Evolutionary conservation across 1,140 invertebrate species (phyloP).

Genomic region (Acromyrmex charruanus): DNA sequence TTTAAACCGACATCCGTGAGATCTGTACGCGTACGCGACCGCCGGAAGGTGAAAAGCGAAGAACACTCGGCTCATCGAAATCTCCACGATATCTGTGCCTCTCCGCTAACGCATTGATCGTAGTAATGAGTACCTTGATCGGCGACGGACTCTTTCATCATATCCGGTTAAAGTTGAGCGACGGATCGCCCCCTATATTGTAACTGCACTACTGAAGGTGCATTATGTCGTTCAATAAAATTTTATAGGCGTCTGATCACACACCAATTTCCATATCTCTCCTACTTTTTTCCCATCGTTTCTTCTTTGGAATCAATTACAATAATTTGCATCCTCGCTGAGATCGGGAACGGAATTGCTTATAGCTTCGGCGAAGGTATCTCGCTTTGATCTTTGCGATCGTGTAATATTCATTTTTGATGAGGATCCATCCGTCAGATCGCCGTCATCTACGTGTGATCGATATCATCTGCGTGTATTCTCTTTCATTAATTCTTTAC

Average conservation of each 20-base stretch:
- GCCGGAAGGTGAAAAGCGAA: slow-evolving; percentile 33
- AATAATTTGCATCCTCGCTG: slow-evolving; percentile 65
- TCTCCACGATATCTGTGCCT: slow-evolving; percentile 17
- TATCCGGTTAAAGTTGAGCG: slow-evolving; percentile 41
- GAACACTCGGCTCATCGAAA: slow-evolving; percentile 26
- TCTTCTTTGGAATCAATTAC: slow-evolving; percentile 40
- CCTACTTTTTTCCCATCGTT: slow-evolving; percentile 22
- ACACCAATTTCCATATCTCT: slow-evolving; percentile 47
- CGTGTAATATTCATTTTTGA: slow-evolving; percentile 16
- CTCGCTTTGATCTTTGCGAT: slow-evolving; percentile 43
- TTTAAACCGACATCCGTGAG: slow-evolving; percentile 11
- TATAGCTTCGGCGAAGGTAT: slow-evolving; percentile 61
- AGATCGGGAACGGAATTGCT: slow-evolving; percentile 56
- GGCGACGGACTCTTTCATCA: slow-evolving; percentile 50
- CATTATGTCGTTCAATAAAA: slow-evolving; percentile 68
- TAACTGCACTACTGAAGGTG: slow-evolving; percentile 27
- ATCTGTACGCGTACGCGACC: neutral
- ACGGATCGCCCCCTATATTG: slow-evolving; percentile 12
- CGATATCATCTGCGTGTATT: neutral
- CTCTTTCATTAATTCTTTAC: neutral
- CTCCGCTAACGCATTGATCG: slow-evolving; percentile 32
- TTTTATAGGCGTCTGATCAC: slow-evolving; percentile 57
- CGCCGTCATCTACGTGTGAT: neutral
- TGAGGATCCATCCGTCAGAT: slow-evolving; percentile 15
- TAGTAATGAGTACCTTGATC: slow-evolving; percentile 49